Evolutionary conservation across 2,888 invertebrate species (phyloP).

Genomic region (Axea sp.): DNA sequence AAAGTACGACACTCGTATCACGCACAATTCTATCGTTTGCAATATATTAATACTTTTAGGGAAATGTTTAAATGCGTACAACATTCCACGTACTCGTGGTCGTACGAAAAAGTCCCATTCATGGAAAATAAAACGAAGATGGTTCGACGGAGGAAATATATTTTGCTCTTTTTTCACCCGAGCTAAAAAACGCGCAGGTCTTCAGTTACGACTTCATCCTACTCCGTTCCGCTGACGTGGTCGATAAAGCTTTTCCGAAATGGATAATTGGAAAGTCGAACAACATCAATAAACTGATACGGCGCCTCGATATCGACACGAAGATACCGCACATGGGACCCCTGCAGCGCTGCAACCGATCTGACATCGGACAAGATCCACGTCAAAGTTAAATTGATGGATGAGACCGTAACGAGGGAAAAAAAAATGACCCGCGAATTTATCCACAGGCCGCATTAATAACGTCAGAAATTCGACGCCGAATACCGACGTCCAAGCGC

Average conservation of each 20-base stretch:
- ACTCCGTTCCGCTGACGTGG: constrained; percentile 3
- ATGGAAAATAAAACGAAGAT: no score
- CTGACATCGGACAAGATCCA: constrained; percentile 39
- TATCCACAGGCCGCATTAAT: constrained; percentile 23
- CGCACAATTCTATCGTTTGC: no score
- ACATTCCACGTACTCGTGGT: no score
- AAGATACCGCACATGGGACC: constrained; percentile 56
- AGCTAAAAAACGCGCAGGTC: neutral
- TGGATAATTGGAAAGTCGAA: constrained; percentile 50
- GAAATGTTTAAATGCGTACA: no score
- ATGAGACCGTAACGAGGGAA: constrained; percentile 50
- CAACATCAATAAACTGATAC: constrained; percentile 49
- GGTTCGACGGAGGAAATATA: no score
- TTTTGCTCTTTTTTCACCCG: no score
- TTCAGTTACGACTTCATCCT: constrained; percentile 15
- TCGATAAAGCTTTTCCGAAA: constrained; percentile 41
- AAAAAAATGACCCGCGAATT: constrained; percentile 40
- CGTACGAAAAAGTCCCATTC: no score
- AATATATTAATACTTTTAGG: no score
- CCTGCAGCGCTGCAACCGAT: constrained; percentile 48
- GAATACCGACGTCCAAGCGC: constrained; percentile 1
- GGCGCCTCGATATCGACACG: constrained; percentile 38
- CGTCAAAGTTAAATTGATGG: constrained; percentile 58
- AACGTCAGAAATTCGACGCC: constrained; percentile 10
- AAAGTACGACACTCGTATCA: no score